Conservation (phyloP, 2,888 invertebrate species). For the Glaucopsyche alexis region DNA sequence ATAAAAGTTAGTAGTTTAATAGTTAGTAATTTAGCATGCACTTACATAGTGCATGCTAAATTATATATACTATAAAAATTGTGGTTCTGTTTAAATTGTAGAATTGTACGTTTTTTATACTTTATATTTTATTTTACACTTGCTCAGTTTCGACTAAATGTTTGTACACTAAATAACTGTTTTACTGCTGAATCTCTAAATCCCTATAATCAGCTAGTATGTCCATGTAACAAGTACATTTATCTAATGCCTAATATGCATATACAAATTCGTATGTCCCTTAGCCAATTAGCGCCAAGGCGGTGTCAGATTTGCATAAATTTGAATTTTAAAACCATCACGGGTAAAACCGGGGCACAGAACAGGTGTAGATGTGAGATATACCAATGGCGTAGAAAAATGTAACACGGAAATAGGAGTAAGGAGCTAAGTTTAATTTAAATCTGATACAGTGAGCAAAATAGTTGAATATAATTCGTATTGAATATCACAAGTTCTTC, state of each 20-base stretch:
- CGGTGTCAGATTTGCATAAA: slow-evolving; percentile 69
- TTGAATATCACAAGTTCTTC: no score
- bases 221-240: slow-evolving; percentile 32
- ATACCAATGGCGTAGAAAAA: slow-evolving; percentile 34
- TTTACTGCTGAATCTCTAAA: not conserved
- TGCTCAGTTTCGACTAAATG: no score
- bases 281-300: slow-evolving; percentile 65
- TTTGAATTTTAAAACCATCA: slow-evolving; percentile 69
- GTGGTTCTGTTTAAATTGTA: no score
- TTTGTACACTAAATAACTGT: no score
- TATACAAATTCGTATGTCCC: slow-evolving; percentile 40
- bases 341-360: slow-evolving; percentile 57
- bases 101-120: no score
- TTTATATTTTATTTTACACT: no score
- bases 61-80: no score
- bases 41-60: no score
- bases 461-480: no score
- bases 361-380: slow-evolving; percentile 51
- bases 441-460: no score
- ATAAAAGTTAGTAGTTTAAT: no score
- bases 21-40: no score
- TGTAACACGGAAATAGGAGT: not conserved
- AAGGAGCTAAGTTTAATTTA: not conserved
- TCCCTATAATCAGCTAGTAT: slow-evolving; percentile 19
- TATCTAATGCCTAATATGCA: slow-evolving; percentile 45